phyloP scores from a whole-genome alignment of 1,140 invertebrate species.

The Drosophila paulistorum region DNA sequence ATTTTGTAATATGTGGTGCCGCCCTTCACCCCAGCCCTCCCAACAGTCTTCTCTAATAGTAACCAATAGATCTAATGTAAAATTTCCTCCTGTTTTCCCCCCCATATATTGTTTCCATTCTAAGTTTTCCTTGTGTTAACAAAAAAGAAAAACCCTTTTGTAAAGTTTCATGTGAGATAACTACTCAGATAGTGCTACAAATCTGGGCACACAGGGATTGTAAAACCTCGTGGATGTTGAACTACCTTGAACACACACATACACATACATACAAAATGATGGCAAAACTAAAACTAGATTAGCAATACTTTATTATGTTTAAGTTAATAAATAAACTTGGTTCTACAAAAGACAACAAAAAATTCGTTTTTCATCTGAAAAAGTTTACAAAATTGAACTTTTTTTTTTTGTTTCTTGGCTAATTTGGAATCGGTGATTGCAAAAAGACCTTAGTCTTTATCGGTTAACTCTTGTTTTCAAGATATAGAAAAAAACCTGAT shows the following conservation, averaged over 20 bases:
- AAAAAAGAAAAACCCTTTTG: conserved; percentile 33
- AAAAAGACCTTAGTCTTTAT: too few species aligned
- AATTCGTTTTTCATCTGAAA: neutral
- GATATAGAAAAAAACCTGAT: too few species aligned
- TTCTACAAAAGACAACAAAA: conserved; percentile 44
- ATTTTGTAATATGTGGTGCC: conserved; percentile 38
- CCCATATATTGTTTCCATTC: conserved; percentile 21
- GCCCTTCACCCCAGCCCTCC: conserved; percentile 1
- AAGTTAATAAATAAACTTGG: conserved; percentile 72
- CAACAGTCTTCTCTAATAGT: conserved; percentile 13
- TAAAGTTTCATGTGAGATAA: conserved; percentile 44
- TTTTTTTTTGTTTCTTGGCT: too few species aligned
- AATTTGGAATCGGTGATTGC: too few species aligned
- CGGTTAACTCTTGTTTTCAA: too few species aligned
- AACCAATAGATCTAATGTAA: conserved; percentile 53
- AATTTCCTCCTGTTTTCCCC: conserved; percentile 44
- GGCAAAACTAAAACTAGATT: conserved; percentile 71
- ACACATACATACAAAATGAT: conserved; percentile 45
- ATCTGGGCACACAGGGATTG: conserved; percentile 24
- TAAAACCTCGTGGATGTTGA: conserved; percentile 23
- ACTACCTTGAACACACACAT: conserved; percentile 50
- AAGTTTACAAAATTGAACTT: too few species aligned
- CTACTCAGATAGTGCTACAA: conserved; percentile 12
- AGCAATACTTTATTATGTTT: conserved; percentile 69
- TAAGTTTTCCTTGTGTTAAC: conserved; percentile 41